Conservation (phyloP, 2,113 vertebrate species). For the Muntiacus reevesi region DNA sequence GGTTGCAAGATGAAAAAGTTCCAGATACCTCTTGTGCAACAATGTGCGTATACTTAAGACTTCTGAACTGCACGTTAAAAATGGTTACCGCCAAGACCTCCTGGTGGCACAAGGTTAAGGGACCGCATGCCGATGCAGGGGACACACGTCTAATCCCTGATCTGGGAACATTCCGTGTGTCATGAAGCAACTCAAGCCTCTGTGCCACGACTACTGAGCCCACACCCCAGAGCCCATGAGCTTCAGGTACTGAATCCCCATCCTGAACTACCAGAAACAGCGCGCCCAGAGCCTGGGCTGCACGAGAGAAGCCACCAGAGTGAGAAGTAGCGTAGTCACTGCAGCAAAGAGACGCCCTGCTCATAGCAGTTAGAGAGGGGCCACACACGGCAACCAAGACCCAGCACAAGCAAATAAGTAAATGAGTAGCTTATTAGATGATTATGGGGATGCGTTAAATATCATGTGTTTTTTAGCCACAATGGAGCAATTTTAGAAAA, state of each 20-base stretch:
- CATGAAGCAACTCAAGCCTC: background rate
- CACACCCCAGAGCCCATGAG: background rate
- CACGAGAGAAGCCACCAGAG: background rate
- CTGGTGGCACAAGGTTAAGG: background rate
- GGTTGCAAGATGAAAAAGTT: background rate
- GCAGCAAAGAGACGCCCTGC: background rate
- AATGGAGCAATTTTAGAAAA: background rate
- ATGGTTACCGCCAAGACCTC: background rate
- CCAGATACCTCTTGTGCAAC: background rate
- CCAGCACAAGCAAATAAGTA: background rate
- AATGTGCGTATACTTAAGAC: background rate
- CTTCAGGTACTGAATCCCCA: background rate
- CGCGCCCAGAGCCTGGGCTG: background rate
- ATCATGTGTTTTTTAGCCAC: background rate
- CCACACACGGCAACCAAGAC: background rate
- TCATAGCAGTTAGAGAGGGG: background rate
- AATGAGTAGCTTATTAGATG: background rate
- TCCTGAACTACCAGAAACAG: background rate
- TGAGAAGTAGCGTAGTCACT: background rate
- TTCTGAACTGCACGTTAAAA: background rate
- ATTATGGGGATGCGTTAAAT: background rate
- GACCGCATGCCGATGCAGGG: background rate
- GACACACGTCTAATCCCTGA: background rate
- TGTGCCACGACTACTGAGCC: background rate
- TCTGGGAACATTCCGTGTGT: background rate